phyloP scores from a whole-genome alignment of 1,140 invertebrate genomes.

The Triops longicaudatus region DNA sequence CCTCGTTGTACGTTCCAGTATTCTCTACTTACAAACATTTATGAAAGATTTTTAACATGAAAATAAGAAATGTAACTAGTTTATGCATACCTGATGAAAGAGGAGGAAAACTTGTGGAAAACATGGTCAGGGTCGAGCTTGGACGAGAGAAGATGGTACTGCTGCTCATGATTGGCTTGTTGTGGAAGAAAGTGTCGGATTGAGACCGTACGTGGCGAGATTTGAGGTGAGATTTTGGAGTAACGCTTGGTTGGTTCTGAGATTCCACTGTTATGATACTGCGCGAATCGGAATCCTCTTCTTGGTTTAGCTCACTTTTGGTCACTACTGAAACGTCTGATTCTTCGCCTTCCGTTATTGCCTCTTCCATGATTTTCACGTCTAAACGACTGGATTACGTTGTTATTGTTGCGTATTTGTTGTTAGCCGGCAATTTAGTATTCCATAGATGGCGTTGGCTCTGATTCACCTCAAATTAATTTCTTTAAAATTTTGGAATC shows the following conservation, averaged over 20 bases:
- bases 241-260: background rate
- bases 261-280: slow-evolving; percentile 1
- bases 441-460: too few species aligned
- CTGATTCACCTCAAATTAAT: too few species aligned
- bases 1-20: background rate
- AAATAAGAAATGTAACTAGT: too few species aligned
- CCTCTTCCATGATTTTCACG: background rate
- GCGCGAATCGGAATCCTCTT: background rate
- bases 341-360: background rate
- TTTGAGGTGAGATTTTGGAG: background rate
- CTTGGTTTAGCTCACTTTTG: background rate
- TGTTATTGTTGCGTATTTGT: background rate
- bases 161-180: background rate
- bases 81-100: background rate
- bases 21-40: background rate
- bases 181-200: slow-evolving; percentile 18
- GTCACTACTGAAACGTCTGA: background rate
- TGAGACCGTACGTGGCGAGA: slow-evolving; percentile 25
- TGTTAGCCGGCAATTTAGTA: background rate
- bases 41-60: background rate
- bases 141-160: background rate
- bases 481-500: too few species aligned
- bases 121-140: background rate
- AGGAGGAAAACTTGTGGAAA: background rate
- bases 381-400: background rate